phyloP scores from a whole-genome alignment of 1,140 invertebrate genomes.

The Drosophila teissieri region DNA sequence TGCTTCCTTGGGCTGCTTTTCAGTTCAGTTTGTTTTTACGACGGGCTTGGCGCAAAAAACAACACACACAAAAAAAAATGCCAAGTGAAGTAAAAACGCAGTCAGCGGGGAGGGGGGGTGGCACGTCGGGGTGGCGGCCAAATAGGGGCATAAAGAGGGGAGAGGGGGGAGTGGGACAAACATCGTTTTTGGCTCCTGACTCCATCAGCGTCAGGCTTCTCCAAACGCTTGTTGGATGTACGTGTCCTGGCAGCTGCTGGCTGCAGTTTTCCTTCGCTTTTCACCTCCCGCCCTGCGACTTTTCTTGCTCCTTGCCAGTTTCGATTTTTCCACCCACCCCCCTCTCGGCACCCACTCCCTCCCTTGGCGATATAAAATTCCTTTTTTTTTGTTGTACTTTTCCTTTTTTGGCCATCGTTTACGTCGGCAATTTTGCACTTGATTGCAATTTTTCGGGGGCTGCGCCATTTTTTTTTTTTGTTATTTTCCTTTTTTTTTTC shows the following conservation, averaged over 20 bases:
- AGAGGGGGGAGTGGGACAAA: constrained; percentile 11
- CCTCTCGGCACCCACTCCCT: not conserved
- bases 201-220: constrained; percentile 55
- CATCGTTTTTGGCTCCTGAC: constrained; percentile 62
- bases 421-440: constrained; percentile 84
- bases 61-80: constrained; percentile 19
- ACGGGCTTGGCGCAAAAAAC: constrained; percentile 59
- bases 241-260: constrained; percentile 78
- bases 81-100: constrained; percentile 25
- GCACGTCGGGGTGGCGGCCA: not conserved
- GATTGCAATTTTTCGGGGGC: constrained; percentile 82
- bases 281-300: not conserved
- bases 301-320: constrained; percentile 18
- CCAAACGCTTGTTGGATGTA: constrained; percentile 67
- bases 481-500: constrained; percentile 27
- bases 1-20: constrained; percentile 60
- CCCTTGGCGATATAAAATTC: constrained; percentile 30
- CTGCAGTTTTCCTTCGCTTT: constrained; percentile 58
- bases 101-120: constrained; percentile 10
- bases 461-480: constrained; percentile 52
- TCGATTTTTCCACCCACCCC: constrained; percentile 19
- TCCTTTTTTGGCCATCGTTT: constrained; percentile 69
- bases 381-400: constrained; percentile 33
- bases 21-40: constrained; percentile 78
- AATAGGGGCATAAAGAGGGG: not conserved